phyloP scores from a whole-genome alignment of 2,888 invertebrate species.

The Pollenia angustigena region DNA sequence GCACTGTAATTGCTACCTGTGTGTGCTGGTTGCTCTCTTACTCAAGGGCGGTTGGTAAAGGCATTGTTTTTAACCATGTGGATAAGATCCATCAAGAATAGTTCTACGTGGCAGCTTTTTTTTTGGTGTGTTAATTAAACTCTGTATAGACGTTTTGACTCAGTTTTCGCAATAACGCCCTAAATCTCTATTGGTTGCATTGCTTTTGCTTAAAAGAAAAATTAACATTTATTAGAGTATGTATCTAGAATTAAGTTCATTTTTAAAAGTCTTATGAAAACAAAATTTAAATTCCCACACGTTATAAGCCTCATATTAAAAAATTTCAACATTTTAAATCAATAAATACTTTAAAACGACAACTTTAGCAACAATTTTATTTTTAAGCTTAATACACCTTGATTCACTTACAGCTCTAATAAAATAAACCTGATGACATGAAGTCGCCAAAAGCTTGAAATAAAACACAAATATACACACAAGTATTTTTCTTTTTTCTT shows the following conservation, averaged over 20 bases:
- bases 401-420: constrained; percentile 9
- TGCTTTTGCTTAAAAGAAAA: too few species aligned
- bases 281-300: background rate
- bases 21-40: too few species aligned
- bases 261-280: background rate
- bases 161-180: too few species aligned
- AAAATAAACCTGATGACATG: constrained; percentile 59
- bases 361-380: background rate
- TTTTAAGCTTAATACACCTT: constrained; percentile 4
- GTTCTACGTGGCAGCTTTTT: too few species aligned
- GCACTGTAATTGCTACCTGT: too few species aligned
- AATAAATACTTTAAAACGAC: constrained; percentile 27
- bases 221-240: too few species aligned
- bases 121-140: too few species aligned
- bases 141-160: too few species aligned
- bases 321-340: background rate
- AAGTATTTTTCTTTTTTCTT: constrained; percentile 29
- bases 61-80: too few species aligned
- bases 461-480: constrained; percentile 36
- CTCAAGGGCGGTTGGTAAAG: too few species aligned
- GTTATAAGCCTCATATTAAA: background rate
- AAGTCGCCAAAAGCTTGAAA: constrained; percentile 52
- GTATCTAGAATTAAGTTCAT: background rate
- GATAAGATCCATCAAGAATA: too few species aligned
- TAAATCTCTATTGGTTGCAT: too few species aligned